Base-by-base conservation (phyloP, 2,113 vertebrate species). In the Oxygymnocypris stewartii region DNA sequence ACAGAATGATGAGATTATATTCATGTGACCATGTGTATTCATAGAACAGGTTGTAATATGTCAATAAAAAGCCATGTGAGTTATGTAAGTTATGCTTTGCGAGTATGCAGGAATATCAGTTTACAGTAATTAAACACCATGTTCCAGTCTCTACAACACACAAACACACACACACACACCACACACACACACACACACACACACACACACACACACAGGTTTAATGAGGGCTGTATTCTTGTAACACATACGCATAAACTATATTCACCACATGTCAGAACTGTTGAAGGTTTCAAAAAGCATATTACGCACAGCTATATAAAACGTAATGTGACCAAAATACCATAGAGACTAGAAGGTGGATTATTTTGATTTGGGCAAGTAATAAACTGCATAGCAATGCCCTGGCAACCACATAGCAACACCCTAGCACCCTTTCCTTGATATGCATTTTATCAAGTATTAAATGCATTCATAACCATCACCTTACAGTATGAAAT, bases 51-150 rank as follows among this genome's bases (percentile, higher is more conserved):
- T 47, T 40, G 37, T 37, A 51, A 37, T 20, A 42, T 84, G 84
- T 81, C 87, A 86, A 88, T 77, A 86, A 88, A 81, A 79, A 78
- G 44, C 65, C 16, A 71, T 83, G 69, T 4, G 12, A 67, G 78
- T 69, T 75, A 86, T 79, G 82, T 54, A 61, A 79, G 71, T 78
- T 63, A 65, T 85, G 42, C 67, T 37, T 47, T 6, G 6, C 16
- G 31, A 37, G 67, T 75, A 49, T 49, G 49, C 76, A 76, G 28
- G 3, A 77, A 82, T 87, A 82, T 82, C 84, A 78, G 86, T 84
- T 86, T 59, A 76, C 84, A 81, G 75, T 81, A 86, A 86, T 67
- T 69, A 63, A 77, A 86, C 44, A 44, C 65, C 35, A 76, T 25
- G 23, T 9, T 42, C 7, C 11, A 78, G 76, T 54, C 49, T 51